phyloP scores from a whole-genome alignment of 2,113 vertebrate species.

The Bostrychus sinensis region DNA sequence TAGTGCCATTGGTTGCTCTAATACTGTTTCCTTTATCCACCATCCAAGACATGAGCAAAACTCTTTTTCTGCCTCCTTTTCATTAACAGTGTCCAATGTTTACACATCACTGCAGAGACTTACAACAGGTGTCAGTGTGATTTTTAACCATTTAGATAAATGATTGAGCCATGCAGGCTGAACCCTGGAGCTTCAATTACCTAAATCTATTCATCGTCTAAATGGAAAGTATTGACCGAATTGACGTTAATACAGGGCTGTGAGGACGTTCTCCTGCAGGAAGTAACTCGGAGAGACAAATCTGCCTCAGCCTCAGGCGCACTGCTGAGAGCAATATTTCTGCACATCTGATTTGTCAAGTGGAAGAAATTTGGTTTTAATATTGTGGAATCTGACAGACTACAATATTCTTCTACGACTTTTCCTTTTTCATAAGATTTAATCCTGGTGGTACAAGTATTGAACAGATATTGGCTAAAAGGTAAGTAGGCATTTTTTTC shows the following conservation, averaged over 20 bases:
- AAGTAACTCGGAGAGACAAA: constrained; percentile 28
- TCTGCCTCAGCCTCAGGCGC: neutral
- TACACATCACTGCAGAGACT: constrained; percentile 34
- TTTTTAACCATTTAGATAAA: constrained; percentile 58
- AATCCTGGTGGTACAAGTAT: no score
- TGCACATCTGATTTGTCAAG: neutral
- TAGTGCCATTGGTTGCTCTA: no score
- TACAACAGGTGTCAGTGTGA: constrained; percentile 39
- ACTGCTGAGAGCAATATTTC: neutral
- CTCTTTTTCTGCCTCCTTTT: constrained; percentile 11
- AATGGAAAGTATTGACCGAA: constrained; percentile 63
- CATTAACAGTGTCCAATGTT: constrained; percentile 28
- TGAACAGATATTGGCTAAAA: no score
- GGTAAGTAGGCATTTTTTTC: no score
- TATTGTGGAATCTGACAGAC: neutral
- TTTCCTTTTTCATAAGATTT: neutral
- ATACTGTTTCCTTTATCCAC: no score
- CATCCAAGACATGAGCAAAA: neutral
- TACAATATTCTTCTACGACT: neutral
- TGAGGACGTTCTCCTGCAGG: constrained; percentile 31
- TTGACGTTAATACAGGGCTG: constrained; percentile 43
- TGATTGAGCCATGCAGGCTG: constrained; percentile 29
- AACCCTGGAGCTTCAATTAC: constrained; percentile 55
- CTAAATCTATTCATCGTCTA: constrained; percentile 57
- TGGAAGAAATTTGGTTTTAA: neutral